Percentiles rank a stretch among this genome's conserved stretches.
These are phyloP conservation scores for Megalops cyprinoides DNA, from an alignment of 2,797 vertebrate species.

Conservation along the genomic window DNA sequence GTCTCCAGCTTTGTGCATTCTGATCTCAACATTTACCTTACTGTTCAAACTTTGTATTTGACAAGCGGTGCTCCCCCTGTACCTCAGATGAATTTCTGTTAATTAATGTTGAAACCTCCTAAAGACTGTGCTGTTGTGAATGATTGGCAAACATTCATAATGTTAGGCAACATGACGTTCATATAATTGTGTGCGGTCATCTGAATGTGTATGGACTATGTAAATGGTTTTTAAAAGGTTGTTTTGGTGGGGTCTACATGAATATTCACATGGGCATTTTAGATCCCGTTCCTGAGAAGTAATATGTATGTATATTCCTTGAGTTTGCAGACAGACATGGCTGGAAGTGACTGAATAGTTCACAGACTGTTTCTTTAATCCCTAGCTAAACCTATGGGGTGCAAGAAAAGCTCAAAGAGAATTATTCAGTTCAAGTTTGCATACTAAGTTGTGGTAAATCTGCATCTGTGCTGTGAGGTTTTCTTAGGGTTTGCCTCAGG, in stretches of 20 bases:
- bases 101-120: background rate
- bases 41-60: no score
- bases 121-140: no score
- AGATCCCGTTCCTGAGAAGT: background rate
- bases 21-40: no score
- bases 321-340: background rate
- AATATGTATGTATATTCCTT: background rate
- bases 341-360: no score
- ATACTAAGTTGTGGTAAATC: conserved; percentile 74
- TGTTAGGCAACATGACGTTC: no score
- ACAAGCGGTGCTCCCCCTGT: no score
- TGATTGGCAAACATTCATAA: no score
- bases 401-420: conserved; percentile 74
- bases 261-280: background rate
- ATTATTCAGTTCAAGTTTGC: conserved; percentile 83
- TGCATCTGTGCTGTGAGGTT: conserved; percentile 54
- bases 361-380: no score
- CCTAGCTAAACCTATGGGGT: background rate
- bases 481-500: conserved; percentile 58
- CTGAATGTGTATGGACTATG: background rate
- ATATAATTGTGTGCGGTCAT: background rate
- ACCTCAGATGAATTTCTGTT: background rate
- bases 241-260: background rate
- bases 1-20: background rate
- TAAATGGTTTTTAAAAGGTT: background rate